Evolutionary conservation across 2,797 vertebrate genomes (phyloP).

Genomic region (Halcyon smyrnensis): DNA sequence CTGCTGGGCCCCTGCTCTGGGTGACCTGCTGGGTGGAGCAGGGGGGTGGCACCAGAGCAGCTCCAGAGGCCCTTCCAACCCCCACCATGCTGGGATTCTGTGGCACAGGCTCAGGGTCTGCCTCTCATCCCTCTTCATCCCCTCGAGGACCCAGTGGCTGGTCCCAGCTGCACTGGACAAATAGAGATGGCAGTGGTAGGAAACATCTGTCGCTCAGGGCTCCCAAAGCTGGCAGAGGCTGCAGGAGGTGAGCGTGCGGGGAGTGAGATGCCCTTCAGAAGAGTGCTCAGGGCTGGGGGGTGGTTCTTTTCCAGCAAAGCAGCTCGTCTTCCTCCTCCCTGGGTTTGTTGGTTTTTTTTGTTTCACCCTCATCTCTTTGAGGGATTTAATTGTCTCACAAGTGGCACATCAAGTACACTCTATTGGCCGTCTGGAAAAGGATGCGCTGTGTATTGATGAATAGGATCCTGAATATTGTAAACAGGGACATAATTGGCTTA

Average conservation of each 20-base stretch:
- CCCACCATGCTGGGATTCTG: neutral
- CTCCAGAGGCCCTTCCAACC: neutral
- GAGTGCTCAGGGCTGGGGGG: neutral
- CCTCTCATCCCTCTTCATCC: neutral
- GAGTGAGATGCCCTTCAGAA: neutral
- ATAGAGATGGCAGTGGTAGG: neutral
- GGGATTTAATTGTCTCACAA: slow-evolving; percentile 69
- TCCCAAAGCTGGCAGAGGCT: neutral
- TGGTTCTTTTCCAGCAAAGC: slow-evolving; percentile 8
- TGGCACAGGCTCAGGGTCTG: neutral
- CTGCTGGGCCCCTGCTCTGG: neutral
- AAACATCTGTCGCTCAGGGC: neutral
- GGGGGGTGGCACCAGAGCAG: neutral
- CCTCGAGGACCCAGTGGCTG: neutral
- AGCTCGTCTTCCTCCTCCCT: neutral
- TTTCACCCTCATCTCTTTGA: slow-evolving; percentile 21
- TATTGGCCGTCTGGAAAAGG: slow-evolving; percentile 27
- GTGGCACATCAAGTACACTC: slow-evolving; percentile 51
- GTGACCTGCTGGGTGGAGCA: neutral
- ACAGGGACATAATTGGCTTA: slow-evolving; percentile 55
- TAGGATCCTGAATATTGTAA: slow-evolving; percentile 63
- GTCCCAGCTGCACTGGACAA: neutral
- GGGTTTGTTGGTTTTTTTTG: neutral
- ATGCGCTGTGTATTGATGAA: neutral
- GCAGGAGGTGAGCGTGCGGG: fast-evolving